These are phyloP conservation scores for Stictonetta naevosa DNA, from an alignment of 2,113 vertebrate genomes.

Conservation along the genomic window DNA sequence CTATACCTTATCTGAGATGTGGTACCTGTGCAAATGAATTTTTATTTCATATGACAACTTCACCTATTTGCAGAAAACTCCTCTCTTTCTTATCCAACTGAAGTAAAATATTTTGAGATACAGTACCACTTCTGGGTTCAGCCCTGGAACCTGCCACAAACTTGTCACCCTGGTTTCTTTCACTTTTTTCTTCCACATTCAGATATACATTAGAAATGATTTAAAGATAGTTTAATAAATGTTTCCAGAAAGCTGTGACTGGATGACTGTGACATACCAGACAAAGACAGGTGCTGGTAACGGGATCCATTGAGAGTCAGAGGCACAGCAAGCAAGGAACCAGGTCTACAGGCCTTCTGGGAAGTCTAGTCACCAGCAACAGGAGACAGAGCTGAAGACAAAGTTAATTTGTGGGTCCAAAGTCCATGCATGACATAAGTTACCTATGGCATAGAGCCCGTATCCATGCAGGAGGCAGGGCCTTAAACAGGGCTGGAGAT, in stretches of 20 bases:
- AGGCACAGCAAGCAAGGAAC: not conserved
- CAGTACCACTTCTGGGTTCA: not conserved
- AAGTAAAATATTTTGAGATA: not conserved
- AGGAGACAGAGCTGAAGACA: not conserved
- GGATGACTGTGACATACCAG: not conserved
- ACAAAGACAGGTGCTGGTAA: not conserved
- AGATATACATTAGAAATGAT: not conserved
- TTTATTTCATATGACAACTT: not conserved
- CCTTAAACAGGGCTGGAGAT: not conserved
- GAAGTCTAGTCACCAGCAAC: not conserved
- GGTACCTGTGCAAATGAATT: not conserved
- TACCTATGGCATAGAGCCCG: not conserved
- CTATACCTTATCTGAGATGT: not conserved
- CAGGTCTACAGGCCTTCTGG: not conserved
- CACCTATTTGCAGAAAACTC: not conserved
- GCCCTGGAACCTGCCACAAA: not conserved
- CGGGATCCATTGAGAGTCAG: accelerated
- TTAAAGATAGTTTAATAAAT: not conserved
- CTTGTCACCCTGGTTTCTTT: not conserved
- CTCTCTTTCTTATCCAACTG: not conserved
- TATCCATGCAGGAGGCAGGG: not conserved
- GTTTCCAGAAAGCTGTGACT: not conserved
- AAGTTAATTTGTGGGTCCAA: not conserved
- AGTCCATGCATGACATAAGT: not conserved
- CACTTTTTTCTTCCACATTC: not conserved